Conservation (phyloP, 2,797 vertebrate genomes). For the Ptychobarbus kaznakovi region DNA sequence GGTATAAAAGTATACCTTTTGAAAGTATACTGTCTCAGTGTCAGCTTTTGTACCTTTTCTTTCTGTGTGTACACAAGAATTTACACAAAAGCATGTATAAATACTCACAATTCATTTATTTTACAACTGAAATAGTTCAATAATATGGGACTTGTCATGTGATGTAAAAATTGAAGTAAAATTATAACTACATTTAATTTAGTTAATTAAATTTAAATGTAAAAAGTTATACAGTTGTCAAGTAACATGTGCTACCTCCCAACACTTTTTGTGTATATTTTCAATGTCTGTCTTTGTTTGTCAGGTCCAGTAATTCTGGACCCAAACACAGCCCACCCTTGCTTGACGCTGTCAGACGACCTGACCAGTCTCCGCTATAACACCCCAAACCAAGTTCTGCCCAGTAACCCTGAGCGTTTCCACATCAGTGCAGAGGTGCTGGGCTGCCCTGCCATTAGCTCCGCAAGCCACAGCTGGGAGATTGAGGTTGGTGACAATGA, state of each 20-base stretch:
- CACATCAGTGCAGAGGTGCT: slow-evolving; percentile 76
- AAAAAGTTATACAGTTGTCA: not conserved
- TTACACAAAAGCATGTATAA: not conserved
- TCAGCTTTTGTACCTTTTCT: not conserved
- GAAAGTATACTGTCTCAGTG: not conserved
- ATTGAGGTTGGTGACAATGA: slow-evolving; percentile 76
- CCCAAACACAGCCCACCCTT: slow-evolving; percentile 80
- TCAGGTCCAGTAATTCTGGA: slow-evolving; percentile 79
- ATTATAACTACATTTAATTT: no score
- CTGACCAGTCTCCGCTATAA: slow-evolving; percentile 76
- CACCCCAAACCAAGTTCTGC: slow-evolving; percentile 63
- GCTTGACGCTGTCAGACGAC: slow-evolving; percentile 77
- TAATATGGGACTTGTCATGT: not conserved
- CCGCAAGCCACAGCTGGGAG: slow-evolving; percentile 75
- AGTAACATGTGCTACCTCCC: not conserved
- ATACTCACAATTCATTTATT: not conserved
- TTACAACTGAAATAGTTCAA: not conserved
- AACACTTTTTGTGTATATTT: not conserved
- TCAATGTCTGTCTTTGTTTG: not conserved
- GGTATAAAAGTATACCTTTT: not conserved
- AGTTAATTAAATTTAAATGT: no score
- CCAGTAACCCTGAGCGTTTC: slow-evolving; percentile 80
- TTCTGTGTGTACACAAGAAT: no score
- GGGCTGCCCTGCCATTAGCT: slow-evolving; percentile 66
- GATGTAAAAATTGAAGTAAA: not conserved